Percentiles rank a stretch among this genome's conserved stretches.
These are phyloP conservation scores for Drosophila aldrichi DNA, from an alignment of 2,888 invertebrate species.

Conservation along the genomic window DNA sequence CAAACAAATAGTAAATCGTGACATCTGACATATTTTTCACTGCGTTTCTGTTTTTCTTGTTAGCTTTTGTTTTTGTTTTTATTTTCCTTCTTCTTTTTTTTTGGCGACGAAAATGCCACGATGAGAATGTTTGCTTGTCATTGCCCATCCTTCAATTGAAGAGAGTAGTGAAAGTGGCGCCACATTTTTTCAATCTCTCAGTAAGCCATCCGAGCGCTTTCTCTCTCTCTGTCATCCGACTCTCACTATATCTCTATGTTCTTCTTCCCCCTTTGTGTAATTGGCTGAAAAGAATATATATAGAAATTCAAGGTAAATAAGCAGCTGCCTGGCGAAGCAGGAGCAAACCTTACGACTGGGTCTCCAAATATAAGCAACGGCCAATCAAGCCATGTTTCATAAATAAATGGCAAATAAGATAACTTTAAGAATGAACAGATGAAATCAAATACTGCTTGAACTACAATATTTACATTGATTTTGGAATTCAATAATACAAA, in stretches of 20 bases:
- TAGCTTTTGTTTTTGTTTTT: not conserved
- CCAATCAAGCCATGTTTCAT: not conserved
- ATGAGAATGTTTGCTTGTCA: constrained; percentile 9
- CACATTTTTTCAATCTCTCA: constrained; percentile 11
- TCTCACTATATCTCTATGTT: not conserved
- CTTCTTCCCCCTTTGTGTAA: not conserved
- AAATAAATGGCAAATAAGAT: not conserved
- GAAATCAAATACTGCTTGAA: not conserved
- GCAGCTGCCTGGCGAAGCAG: no score
- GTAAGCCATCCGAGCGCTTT: not conserved
- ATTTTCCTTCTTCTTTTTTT: constrained; percentile 5
- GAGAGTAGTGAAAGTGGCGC: constrained; percentile 14
- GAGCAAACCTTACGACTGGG: no score
- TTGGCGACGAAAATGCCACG: constrained; percentile 1
- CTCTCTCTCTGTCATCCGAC: not conserved
- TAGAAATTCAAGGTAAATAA: constrained; percentile 2
- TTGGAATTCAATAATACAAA: not conserved
- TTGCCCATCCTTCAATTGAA: constrained; percentile 1
- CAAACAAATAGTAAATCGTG: constrained; percentile 39
- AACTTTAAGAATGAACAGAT: not conserved
- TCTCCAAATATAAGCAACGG: not conserved
- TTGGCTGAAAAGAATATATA: not conserved
- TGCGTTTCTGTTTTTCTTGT: not conserved
- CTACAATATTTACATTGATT: not conserved
- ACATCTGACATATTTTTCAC: constrained; percentile 62